These are phyloP conservation scores for Melinopterus prodromus DNA, from an alignment of 2,888 invertebrate genomes.

Conservation along the genomic window DNA sequence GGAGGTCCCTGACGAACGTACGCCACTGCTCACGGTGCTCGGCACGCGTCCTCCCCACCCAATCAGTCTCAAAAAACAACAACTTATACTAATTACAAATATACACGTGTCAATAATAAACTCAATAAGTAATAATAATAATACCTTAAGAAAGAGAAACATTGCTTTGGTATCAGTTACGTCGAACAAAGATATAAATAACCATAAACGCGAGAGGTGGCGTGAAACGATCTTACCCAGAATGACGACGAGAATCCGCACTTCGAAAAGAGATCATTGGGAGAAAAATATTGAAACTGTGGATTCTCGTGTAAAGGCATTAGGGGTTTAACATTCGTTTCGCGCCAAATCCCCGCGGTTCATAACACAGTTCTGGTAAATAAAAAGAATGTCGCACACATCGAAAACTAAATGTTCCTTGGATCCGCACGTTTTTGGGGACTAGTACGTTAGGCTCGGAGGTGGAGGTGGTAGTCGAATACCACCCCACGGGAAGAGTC, in stretches of 20 bases:
- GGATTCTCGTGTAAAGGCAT: neutral
- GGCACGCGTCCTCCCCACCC: constrained; percentile 40
- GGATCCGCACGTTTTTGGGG: constrained; percentile 36
- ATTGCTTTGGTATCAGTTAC: constrained; percentile 64
- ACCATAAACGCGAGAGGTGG: constrained; percentile 27
- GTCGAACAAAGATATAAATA: constrained; percentile 53
- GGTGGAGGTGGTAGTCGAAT: constrained; percentile 70
- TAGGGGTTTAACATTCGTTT: neutral
- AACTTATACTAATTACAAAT: constrained; percentile 58
- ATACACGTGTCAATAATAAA: constrained; percentile 54
- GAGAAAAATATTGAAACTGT: constrained; percentile 6
- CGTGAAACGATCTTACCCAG: constrained; percentile 25
- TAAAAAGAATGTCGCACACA: constrained; percentile 17
- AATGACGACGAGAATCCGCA: constrained; percentile 16
- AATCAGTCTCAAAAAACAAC: constrained; percentile 61
- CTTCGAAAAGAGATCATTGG: constrained; percentile 9
- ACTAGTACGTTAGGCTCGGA: constrained; percentile 62
- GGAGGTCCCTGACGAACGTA: neutral
- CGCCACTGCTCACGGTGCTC: constrained; percentile 16
- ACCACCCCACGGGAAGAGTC: constrained; percentile 89
- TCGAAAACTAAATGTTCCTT: neutral
- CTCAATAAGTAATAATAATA: constrained; percentile 51
- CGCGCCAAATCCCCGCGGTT: constrained; percentile 12
- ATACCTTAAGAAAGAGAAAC: constrained; percentile 58
- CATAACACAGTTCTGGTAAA: constrained; percentile 9